phyloP scores from a whole-genome alignment of 2,888 invertebrate species.

The Sipha maydis region DNA sequence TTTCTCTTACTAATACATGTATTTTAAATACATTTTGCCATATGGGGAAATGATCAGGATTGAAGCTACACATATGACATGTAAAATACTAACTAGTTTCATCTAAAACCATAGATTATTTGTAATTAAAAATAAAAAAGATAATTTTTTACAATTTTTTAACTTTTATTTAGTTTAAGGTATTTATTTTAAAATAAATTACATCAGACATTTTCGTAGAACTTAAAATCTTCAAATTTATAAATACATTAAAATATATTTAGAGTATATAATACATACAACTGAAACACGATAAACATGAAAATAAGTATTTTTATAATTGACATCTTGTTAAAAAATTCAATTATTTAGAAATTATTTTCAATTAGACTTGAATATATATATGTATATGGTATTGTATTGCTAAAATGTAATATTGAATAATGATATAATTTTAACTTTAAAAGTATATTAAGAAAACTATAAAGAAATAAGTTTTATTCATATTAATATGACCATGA shows the following conservation, averaged over 20 bases:
- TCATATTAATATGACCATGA: too few species aligned
- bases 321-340: too few species aligned
- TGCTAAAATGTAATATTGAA: too few species aligned
- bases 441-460: too few species aligned
- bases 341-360: too few species aligned
- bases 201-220: too few species aligned
- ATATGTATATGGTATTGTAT: too few species aligned
- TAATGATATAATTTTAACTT: too few species aligned
- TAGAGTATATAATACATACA: background rate
- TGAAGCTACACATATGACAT: background rate
- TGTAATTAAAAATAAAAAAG: background rate
- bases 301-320: too few species aligned
- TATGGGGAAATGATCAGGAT: slow-evolving; percentile 1
- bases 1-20: slow-evolving; percentile 9
- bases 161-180: background rate
- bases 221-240: background rate
- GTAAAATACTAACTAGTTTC: background rate
- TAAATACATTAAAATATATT: background rate
- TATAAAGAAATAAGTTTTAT: too few species aligned
- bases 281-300: too few species aligned
- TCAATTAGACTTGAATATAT: too few species aligned
- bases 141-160: background rate
- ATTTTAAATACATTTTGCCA: slow-evolving; percentile 21
- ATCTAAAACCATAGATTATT: background rate
- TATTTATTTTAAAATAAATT: background rate